phyloP scores from a whole-genome alignment of 1,140 invertebrate species.

The Brachionus manjavacas region DNA sequence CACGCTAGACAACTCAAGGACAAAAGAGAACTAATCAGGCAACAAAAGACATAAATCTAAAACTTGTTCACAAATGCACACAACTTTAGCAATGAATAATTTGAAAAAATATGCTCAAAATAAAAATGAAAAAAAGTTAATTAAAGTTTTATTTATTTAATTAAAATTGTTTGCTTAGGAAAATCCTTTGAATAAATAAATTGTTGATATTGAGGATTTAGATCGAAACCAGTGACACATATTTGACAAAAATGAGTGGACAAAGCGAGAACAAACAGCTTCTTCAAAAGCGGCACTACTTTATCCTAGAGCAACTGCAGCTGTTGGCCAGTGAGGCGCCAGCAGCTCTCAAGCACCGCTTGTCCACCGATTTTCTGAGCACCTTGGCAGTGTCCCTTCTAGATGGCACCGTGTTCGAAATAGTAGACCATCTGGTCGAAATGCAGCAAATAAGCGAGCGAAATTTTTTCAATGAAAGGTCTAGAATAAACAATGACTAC shows the following conservation, averaged over 20 bases:
- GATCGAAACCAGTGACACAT: neutral
- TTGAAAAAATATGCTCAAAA: too few relatives aligned
- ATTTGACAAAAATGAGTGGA: neutral
- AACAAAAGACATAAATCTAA: too few relatives aligned
- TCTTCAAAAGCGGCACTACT: conserved; percentile 14
- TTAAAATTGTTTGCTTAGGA: neutral
- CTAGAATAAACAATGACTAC: conserved; percentile 29
- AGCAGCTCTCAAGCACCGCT: neutral
- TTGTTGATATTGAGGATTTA: neutral
- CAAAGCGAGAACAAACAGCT: neutral
- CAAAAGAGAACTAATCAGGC: too few relatives aligned
- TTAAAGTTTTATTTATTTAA: neutral
- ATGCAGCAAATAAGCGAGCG: conserved; percentile 37
- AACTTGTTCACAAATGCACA: too few relatives aligned
- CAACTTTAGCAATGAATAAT: too few relatives aligned
- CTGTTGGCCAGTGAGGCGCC: neutral
- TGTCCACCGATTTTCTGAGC: conserved; percentile 17
- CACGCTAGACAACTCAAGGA: too few relatives aligned
- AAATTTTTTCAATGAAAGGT: conserved; percentile 35
- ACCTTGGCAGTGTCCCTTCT: conserved; percentile 15
- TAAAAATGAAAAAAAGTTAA: neutral
- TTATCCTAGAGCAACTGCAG: neutral
- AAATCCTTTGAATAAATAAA: neutral
- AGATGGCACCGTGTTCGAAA: conserved; percentile 36
- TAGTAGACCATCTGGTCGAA: conserved; percentile 24